Evolutionary conservation across 2,888 invertebrate genomes (phyloP), one percentile per base, ranked within the genome.

Genomic region (Plebejus melissa): DNA sequence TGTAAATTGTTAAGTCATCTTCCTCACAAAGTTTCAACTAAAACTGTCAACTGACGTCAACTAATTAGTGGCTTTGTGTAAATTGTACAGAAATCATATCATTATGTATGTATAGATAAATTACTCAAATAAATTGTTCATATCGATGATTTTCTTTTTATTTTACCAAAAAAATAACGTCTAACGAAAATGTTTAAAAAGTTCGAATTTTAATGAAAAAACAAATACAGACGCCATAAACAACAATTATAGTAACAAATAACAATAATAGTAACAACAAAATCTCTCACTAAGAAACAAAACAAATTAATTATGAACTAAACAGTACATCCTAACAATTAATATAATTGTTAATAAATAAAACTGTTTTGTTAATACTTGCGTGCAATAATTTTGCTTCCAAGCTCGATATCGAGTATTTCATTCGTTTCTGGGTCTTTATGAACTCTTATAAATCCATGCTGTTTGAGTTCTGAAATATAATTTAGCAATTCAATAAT

Each of bases 71-170:
- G 90, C 86, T 85, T 65, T 88, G 87, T 92, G 90, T 91, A 91
- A 90, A 86, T 85, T 93, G 93, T 92, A 93, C 92, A 93, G 93
- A 93, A 92, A 92, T 91, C 93, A 93, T 93, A 93, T 93, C 93
- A 92, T 88, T 88, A 87, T 89, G 80, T 91, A 91, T 88, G 65
- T 65, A 65, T 88, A 80, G 90, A 91, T 88, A 90, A 91, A 93
- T 88, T 89, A 90, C 89, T 91, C 89, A 91, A 93, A 91, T 93
- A 92, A 93, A 92, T 89, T 90, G 91, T 92, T 92, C 91, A 90
- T 93, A 93, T 92, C 90, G 88, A 85, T 80, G 65, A 69, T 13
- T 76, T 79, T 77, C 79, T 76, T 87, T 76, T 79, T 76, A 75
- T 75, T 76, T 69, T 54, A 65, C 11, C 11, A 32, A 32, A 71